Evolutionary conservation across 2,797 vertebrate genomes (phyloP).

Genomic region (Ibycter americanus): DNA sequence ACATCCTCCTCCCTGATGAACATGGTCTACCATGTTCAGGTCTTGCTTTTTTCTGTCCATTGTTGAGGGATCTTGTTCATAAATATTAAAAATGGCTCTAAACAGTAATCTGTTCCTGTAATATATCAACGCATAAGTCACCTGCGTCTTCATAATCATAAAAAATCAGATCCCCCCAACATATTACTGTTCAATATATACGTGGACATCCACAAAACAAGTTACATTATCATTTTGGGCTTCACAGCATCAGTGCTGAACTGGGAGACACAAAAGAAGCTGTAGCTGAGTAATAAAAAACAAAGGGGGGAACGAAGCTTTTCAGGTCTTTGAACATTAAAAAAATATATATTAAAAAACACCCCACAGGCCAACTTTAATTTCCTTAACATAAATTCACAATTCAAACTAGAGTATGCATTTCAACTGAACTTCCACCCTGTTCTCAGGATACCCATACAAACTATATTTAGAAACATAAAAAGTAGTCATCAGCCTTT

Average conservation of each 20-base stretch:
- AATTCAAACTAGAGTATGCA: not conserved
- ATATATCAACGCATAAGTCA: not conserved
- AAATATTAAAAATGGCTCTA: not conserved
- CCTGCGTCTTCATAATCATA: not conserved
- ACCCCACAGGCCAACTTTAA: not conserved
- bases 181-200: not conserved
- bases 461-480: not conserved
- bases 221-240: not conserved
- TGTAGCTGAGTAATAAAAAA: not conserved
- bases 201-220: not conserved
- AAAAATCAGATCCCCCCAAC: not conserved
- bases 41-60: not conserved
- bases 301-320: not conserved
- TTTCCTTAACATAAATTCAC: not conserved
- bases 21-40: not conserved
- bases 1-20: not conserved
- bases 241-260: not conserved
- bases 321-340: not conserved
- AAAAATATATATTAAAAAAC: not conserved
- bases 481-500: not conserved
- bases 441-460: not conserved
- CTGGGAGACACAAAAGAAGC: not conserved
- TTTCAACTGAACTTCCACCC: not conserved
- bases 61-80: not conserved
- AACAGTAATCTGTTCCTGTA: not conserved